Evolutionary conservation across 2,113 vertebrate species (phyloP).

Genomic region (Cyrtonyx montezumae): DNA sequence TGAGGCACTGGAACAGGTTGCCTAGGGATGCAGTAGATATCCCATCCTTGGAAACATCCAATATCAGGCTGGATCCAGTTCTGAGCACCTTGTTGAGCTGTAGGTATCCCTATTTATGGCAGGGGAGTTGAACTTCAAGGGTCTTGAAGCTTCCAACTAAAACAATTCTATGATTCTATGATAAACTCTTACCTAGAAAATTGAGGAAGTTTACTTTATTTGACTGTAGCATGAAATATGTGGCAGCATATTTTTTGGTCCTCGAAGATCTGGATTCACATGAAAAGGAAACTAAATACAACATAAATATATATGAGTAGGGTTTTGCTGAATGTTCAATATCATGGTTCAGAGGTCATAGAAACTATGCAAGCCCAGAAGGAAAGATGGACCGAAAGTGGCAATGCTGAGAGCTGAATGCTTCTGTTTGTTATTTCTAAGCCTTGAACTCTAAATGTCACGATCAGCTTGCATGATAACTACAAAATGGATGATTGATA

Average conservation of each 20-base stretch:
- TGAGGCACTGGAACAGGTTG: no score
- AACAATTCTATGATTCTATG: no score
- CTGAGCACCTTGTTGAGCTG: no score
- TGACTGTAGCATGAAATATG: not conserved
- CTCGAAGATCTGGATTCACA: not conserved
- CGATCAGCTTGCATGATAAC: not conserved
- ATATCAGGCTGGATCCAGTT: no score
- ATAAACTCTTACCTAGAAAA: not conserved
- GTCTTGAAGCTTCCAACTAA: no score
- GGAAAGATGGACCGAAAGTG: not conserved
- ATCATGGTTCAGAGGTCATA: not conserved
- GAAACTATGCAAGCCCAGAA: not conserved
- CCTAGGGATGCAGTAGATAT: no score
- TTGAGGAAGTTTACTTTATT: not conserved
- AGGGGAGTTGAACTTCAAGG: no score
- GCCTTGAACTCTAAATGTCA: not conserved
- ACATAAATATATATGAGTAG: not conserved
- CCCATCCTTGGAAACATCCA: no score
- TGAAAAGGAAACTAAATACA: not conserved
- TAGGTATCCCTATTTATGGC: no score
- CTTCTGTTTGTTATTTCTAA: not conserved
- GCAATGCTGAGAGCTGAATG: not conserved
- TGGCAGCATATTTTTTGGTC: not conserved
- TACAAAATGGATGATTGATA: not conserved
- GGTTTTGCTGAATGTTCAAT: not conserved